Percentiles rank a stretch among this genome's conserved stretches.
Evolutionary conservation across 2,113 vertebrate genomes (phyloP).

Genomic region (Excalfactoria chinensis): DNA sequence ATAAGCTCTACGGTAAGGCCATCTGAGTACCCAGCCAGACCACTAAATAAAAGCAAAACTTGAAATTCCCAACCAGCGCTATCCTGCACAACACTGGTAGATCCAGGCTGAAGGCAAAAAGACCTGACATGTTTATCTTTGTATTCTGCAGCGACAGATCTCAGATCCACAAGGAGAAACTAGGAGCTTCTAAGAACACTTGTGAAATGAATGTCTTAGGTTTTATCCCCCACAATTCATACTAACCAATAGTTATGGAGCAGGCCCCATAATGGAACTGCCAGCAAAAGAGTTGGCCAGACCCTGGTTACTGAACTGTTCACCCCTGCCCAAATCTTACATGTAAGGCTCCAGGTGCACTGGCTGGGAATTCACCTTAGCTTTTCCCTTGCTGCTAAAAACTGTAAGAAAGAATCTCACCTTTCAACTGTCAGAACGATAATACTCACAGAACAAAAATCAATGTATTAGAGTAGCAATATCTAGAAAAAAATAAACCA

Average conservation of each 20-base stretch:
- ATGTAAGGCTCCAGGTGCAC: not conserved
- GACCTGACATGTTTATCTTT: not conserved
- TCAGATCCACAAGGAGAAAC: not conserved
- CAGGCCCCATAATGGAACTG: not conserved
- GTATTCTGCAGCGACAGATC: not conserved
- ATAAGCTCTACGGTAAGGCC: not conserved
- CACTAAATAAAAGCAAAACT: not conserved
- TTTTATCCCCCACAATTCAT: not conserved
- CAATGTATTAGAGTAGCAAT: not conserved
- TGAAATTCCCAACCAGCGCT: not conserved
- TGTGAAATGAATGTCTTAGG: not conserved
- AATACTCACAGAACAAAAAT: not conserved
- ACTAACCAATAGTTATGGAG: fast-evolving
- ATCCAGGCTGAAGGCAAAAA: not conserved
- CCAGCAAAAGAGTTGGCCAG: not conserved
- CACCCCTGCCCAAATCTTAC: not conserved
- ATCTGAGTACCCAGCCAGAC: not conserved
- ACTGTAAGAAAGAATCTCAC: not conserved
- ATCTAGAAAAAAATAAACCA: not conserved
- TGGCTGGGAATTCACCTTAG: not conserved
- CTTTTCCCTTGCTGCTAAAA: not conserved
- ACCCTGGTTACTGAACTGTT: not conserved
- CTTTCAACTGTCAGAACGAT: not conserved
- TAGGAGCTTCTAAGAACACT: not conserved
- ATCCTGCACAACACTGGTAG: not conserved